Conservation (phyloP, 1,140 invertebrate species). For the Drosophila pachea region DNA sequence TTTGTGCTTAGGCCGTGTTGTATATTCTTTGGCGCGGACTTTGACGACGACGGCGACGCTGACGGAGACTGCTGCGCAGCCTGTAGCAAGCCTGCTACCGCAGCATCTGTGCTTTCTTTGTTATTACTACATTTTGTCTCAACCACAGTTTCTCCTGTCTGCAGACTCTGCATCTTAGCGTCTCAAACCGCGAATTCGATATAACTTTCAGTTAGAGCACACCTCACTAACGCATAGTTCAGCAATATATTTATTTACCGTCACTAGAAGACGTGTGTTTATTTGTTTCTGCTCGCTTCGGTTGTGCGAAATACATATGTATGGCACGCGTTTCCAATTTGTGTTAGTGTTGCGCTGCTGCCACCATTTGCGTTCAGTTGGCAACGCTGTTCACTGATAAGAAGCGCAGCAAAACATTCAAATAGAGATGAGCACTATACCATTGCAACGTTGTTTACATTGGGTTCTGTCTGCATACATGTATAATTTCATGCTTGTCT, state of each 20-base stretch:
- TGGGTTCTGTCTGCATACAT: not conserved
- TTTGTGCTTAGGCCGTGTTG: conserved; percentile 74
- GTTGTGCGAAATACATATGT: conserved; percentile 41
- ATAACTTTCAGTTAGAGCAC: conserved; percentile 10
- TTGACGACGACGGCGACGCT: not conserved
- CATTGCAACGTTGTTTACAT: not conserved
- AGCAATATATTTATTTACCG: conserved; percentile 20
- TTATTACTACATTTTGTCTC: conserved; percentile 29
- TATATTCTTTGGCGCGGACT: conserved; percentile 20
- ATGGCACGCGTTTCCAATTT: conserved; percentile 28
- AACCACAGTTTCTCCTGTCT: conserved; percentile 2
- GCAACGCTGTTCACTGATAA: conserved; percentile 40
- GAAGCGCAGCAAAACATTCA: conserved; percentile 20
- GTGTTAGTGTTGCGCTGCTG: not conserved
- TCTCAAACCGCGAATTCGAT: conserved; percentile 11
- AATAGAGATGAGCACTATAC: conserved; percentile 14
- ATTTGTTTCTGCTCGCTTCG: conserved; percentile 35
- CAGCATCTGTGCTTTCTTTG: conserved; percentile 20
- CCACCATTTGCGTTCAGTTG: conserved; percentile 23
- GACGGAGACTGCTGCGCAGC: conserved; percentile 1
- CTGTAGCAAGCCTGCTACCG: conserved; percentile 15
- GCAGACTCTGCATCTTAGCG: conserved; percentile 20
- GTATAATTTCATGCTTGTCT: not conserved
- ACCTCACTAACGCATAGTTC: conserved; percentile 26
- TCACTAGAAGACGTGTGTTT: conserved; percentile 23